Percentiles rank a stretch among this genome's conserved stretches.
Conservation (phyloP, 2,888 invertebrate genomes). For the Sisyra nigra region DNA sequence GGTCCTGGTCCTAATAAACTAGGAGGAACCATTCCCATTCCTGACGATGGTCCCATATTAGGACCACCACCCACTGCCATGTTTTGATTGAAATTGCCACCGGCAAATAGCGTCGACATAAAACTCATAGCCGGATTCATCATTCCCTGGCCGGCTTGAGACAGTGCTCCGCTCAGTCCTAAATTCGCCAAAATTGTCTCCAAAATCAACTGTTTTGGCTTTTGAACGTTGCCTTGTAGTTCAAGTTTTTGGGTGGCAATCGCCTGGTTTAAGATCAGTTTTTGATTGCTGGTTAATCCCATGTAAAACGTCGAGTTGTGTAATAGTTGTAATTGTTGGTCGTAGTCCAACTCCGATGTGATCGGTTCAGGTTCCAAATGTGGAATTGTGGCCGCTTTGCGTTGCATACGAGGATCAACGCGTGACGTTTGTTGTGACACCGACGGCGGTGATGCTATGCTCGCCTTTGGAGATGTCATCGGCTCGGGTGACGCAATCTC, state of each 20-base stretch:
- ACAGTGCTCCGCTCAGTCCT: constrained; percentile 23
- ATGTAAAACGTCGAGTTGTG: constrained; percentile 56
- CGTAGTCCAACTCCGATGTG: constrained; percentile 29
- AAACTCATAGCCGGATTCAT: constrained; percentile 7
- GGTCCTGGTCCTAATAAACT: constrained; percentile 33
- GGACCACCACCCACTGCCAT: constrained; percentile 16
- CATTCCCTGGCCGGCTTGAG: not conserved
- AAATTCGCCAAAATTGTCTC: constrained; percentile 44
- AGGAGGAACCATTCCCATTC: constrained; percentile 26
- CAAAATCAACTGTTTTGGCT: constrained; percentile 26
- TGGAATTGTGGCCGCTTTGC: not conserved
- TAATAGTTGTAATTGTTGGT: constrained; percentile 44
- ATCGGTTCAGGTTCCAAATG: constrained; percentile 19
- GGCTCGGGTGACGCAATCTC: constrained; percentile 29
- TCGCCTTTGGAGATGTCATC: constrained; percentile 32
- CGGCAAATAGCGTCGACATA: constrained; percentile 4
- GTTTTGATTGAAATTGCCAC: constrained; percentile 3
- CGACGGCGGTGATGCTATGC: constrained; percentile 13
- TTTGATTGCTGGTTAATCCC: constrained; percentile 52
- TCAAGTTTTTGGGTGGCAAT: constrained; percentile 43
- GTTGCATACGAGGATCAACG: constrained; percentile 8
- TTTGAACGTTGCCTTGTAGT: constrained; percentile 42
- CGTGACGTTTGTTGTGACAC: constrained; percentile 15
- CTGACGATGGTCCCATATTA: constrained; percentile 27
- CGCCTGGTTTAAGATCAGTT: constrained; percentile 53